Evolutionary conservation across 2,113 vertebrate species (phyloP), one percentile per base, ranked within the genome.

Genomic region (Calidris pugnax): DNA sequence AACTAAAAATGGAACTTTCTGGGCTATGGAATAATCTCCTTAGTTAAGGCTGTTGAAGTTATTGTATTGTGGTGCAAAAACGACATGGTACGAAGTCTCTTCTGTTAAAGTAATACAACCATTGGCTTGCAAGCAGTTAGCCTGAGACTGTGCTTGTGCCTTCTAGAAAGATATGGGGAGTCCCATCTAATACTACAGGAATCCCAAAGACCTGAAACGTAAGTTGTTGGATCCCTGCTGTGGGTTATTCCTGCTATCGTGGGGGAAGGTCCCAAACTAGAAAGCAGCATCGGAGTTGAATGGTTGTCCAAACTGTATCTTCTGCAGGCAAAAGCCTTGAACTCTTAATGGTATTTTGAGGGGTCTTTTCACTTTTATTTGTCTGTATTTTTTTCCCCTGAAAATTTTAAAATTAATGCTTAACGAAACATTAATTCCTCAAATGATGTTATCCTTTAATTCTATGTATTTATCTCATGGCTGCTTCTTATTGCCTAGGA

Each of bases 281-380:
- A 77, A 33, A 77, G 47, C 18, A 50, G 9, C 0, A 0, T 6
- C 2, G 1, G 19, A n/a, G 9, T 17, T 28, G 41, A 73, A n/a
- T 18, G 11, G 66, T 75, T 47, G 19, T 50, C 59, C 27, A 30
- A 28, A 35, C 6, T 10, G 33, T 20, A 57, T 32, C 50, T 85
- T 90, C 63, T 88, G 59, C 39, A 76, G 27, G 35, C 57, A 85
- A 69, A 78, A 53, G 1, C 21, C n/a, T 72, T 60, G 11, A 93
- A 28, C 30, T 24, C 1, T 41, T 53, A 6, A 11, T 30, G 41
- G 27, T 62, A 17, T 20, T 51, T 87, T 57, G 41, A 73, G 13
- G 9, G 2, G 2, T 76, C 22, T 55, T 88, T 84, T 39, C 35
- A 50, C 33, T 80, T 76, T 33, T 66, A 26, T 11, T 64, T 63